phyloP scores from a whole-genome alignment of 1,140 invertebrate species.

The Periplaneta americana region DNA sequence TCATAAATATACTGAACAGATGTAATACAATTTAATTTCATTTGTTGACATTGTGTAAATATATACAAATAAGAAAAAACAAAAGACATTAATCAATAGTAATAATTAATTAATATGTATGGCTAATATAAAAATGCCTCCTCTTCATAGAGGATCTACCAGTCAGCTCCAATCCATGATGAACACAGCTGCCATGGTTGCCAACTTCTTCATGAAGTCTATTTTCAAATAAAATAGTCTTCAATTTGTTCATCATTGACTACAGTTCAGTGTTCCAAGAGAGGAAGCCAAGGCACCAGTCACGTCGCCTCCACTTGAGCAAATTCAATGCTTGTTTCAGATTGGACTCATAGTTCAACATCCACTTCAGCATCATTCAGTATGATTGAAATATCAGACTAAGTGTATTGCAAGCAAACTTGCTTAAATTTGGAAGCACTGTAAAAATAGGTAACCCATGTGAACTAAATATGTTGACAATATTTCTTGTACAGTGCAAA shows the following conservation, averaged over 20 bases:
- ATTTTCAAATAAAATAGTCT: not conserved
- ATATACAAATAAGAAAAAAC: not conserved
- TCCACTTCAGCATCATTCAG: not conserved
- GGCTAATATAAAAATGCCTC: not conserved
- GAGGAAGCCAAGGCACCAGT: not conserved
- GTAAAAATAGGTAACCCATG: too few relatives aligned
- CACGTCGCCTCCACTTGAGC: not conserved
- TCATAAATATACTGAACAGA: not conserved
- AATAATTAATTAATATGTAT: not conserved
- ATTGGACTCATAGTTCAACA: not conserved
- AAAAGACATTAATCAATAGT: not conserved
- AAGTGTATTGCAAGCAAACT: too few relatives aligned
- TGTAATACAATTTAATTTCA: not conserved
- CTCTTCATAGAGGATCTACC: not conserved
- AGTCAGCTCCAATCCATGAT: not conserved
- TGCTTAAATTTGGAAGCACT: too few relatives aligned
- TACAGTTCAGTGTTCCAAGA: not conserved
- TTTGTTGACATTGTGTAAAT: not conserved
- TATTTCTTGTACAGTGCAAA: too few relatives aligned
- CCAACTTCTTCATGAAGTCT: not conserved
- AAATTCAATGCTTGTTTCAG: not conserved
- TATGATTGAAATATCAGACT: too few relatives aligned
- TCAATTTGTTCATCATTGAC: not conserved
- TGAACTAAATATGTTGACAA: too few relatives aligned
- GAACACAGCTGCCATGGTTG: not conserved